Base-by-base conservation (phyloP, 2,113 vertebrate genomes). In the Oreochromis spilurus region DNA sequence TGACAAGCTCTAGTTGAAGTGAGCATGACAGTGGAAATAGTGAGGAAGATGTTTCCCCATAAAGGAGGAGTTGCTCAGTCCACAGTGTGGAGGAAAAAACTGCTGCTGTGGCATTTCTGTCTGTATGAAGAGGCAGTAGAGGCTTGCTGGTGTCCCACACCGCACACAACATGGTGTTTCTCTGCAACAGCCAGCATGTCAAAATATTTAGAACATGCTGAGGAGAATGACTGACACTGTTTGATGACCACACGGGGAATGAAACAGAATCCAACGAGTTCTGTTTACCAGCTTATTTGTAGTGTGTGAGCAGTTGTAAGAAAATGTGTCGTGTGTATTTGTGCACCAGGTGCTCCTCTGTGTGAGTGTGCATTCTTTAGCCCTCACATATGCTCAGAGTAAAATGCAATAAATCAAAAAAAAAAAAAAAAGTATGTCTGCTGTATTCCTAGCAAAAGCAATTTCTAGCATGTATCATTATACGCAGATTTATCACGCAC, bases 321-420 rank as follows among this genome's bases (percentile, higher is more conserved):
- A 45, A 65, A 34, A 7, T 77, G 58, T 83, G 84, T 62, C 38
- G 67, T 84, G 84, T 84, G 85, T 79, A 34, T 70, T 83, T 21
- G 52, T 52, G 36, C 60, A 78, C 75, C 86, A 90, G 88, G 91
- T 93, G 89, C 43, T 88, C 31, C 79, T 86, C 78, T 54, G 79
- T 57, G 88, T 65, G 79, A 79, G 79, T 85, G 86, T 81, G 87
- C 77, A 86, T 89, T 88, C 45, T 87, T 87, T 88, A 65, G 88
- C 83, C 88, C 67, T 84, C 83, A 91, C 93, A 89, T 94, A 94
- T 95, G 91, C 91, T 94, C 86, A 62, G 60, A 94, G 88, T 92
- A 94, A 95, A 95, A 89, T 50, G 87, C 85, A 92, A 96, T 96
- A 94, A 95, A 96, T 96, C 95, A 95, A 94, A 95, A 96, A 94